These are phyloP conservation scores for Hipparchia sbordonii DNA, from an alignment of 2,888 invertebrate species.

Conservation along the genomic window DNA sequence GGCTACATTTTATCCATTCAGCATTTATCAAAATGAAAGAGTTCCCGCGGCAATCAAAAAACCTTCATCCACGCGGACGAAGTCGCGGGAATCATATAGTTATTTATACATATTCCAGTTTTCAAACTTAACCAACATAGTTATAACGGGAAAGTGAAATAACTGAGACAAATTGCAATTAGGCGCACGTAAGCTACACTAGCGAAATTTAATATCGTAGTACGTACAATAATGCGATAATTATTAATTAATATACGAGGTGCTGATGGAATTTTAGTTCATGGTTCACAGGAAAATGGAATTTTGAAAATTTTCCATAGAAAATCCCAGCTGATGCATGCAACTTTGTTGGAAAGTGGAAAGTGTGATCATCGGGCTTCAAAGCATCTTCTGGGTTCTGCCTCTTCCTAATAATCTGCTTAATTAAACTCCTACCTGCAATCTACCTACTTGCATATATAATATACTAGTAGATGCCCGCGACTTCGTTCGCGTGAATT, in stretches of 20 bases:
- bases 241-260: not conserved
- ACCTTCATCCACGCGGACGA: too few relatives aligned
- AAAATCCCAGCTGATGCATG: not conserved
- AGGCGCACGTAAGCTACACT: constrained; percentile 52
- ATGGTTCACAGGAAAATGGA: not conserved
- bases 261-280: not conserved
- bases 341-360: not conserved
- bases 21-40: too few relatives aligned
- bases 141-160: constrained; percentile 44
- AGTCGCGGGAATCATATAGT: too few relatives aligned
- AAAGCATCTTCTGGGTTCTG: too few relatives aligned
- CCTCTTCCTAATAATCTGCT: too few relatives aligned
- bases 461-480: too few relatives aligned
- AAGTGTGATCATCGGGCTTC: not conserved
- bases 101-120: too few relatives aligned
- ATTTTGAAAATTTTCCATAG: not conserved
- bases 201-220: constrained; percentile 56
- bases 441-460: too few relatives aligned
- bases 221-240: not conserved
- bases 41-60: too few relatives aligned
- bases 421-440: too few relatives aligned
- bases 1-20: too few relatives aligned
- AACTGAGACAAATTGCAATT: constrained; percentile 63
- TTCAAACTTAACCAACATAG: constrained; percentile 8
- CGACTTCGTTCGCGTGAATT: too few relatives aligned